Percentiles rank a stretch among this genome's conserved stretches.
Conservation (phyloP, 2,113 vertebrate genomes). For the Climacteris rufus region DNA sequence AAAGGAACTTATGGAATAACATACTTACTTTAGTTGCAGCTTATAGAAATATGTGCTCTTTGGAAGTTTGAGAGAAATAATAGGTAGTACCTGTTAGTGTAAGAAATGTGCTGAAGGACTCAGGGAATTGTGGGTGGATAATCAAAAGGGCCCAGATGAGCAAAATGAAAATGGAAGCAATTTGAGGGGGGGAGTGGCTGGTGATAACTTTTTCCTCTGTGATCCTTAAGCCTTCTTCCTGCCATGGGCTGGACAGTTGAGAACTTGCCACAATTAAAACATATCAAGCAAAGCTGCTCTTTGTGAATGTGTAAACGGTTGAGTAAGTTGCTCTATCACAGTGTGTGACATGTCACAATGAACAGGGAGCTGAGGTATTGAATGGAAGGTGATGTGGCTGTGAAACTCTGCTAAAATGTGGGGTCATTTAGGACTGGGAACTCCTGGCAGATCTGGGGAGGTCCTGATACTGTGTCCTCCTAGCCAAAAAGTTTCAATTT, state of each 20-base stretch:
- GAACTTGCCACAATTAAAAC: not conserved
- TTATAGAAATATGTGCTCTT: not conserved
- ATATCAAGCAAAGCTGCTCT: not conserved
- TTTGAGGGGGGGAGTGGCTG: fast-evolving
- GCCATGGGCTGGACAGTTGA: not conserved
- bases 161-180: not conserved
- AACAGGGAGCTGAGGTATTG: not conserved
- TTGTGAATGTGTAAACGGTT: not conserved
- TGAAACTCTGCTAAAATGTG: not conserved
- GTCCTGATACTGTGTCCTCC: not conserved
- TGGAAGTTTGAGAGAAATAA: not conserved
- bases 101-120: not conserved
- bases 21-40: not conserved
- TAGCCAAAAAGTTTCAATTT: not conserved
- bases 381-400: not conserved
- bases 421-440: not conserved
- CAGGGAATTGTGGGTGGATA: not conserved
- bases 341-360: not conserved
- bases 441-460: not conserved
- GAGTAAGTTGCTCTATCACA: not conserved
- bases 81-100: not conserved
- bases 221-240: not conserved
- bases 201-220: not conserved
- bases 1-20: not conserved
- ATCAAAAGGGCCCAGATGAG: not conserved